Percentiles rank a stretch among this genome's conserved stretches.
Evolutionary conservation across 2,113 vertebrate species (phyloP).

Genomic region (Triplophysa dalaica): DNA sequence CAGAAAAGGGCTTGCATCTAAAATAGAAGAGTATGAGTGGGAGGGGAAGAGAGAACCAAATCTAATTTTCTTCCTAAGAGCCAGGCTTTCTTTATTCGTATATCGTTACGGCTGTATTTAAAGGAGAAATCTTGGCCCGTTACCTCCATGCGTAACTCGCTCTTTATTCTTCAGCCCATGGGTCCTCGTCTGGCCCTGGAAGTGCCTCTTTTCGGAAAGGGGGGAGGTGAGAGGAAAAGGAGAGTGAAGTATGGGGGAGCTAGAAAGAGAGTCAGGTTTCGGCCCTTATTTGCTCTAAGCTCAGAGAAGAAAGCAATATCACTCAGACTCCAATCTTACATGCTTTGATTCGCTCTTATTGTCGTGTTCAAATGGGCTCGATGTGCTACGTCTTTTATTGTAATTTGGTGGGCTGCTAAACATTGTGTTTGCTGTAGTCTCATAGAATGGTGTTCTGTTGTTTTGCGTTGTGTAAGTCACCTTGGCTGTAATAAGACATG

Average conservation of each 20-base stretch:
- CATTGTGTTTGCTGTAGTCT: neutral
- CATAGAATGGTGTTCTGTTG: neutral
- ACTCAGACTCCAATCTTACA: neutral
- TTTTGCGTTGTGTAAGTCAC: conserved; percentile 16
- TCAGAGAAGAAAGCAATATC: conserved; percentile 27
- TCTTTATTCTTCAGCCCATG: conserved; percentile 32
- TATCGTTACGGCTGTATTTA: conserved; percentile 34
- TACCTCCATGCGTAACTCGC: conserved; percentile 14
- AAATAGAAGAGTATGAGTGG: conserved; percentile 35
- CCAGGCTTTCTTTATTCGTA: conserved; percentile 44
- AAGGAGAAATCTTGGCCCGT: conserved; percentile 6
- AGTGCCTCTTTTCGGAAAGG: conserved; percentile 11
- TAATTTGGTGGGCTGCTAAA: neutral
- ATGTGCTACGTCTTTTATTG: neutral
- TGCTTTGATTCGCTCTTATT: conserved; percentile 19
- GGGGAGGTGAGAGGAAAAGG: conserved; percentile 13
- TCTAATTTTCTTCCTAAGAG: conserved; percentile 46
- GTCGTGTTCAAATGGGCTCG: neutral
- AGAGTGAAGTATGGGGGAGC: conserved; percentile 2
- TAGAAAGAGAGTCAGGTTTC: conserved; percentile 49
- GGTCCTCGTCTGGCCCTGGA: conserved; percentile 34
- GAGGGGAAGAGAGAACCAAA: conserved; percentile 38
- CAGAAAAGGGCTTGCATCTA: conserved; percentile 35
- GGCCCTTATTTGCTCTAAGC: conserved; percentile 12
- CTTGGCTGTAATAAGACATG: conserved; percentile 30